These are phyloP conservation scores for Trochalopteron elliotii DNA, from an alignment of 2,113 vertebrate species.

Conservation along the genomic window DNA sequence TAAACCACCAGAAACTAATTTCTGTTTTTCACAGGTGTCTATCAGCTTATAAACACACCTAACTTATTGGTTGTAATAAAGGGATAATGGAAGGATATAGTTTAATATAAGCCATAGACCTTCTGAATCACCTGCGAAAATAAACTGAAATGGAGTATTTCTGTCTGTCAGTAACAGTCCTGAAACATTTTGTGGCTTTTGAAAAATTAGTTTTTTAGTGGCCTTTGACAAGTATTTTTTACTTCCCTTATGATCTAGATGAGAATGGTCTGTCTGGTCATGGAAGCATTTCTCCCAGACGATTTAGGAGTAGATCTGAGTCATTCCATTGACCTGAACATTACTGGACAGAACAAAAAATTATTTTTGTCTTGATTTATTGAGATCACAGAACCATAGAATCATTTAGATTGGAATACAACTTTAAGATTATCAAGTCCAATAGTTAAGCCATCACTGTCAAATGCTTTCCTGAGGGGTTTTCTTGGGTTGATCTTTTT, in stretches of 20 bases:
- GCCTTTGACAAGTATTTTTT: background rate
- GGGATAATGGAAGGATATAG: constrained; percentile 23
- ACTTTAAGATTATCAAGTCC: background rate
- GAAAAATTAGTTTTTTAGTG: constrained; percentile 40
- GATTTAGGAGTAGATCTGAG: background rate
- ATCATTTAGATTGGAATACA: background rate
- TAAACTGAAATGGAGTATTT: constrained; percentile 49
- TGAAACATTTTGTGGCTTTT: constrained; percentile 47
- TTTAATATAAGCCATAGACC: constrained; percentile 8
- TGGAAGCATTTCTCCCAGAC: background rate
- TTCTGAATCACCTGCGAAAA: constrained; percentile 47
- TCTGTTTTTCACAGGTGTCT: constrained; percentile 53
- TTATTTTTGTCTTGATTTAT: background rate
- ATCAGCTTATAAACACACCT: constrained; percentile 49
- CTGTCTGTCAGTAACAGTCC: constrained; percentile 40
- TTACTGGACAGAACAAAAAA: background rate
- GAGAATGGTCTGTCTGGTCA: background rate
- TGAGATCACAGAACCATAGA: background rate
- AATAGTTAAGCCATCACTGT: background rate
- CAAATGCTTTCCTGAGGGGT: background rate
- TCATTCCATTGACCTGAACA: background rate
- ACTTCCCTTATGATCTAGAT: background rate
- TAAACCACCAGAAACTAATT: constrained; percentile 56
- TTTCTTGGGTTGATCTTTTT: background rate
- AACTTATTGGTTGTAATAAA: constrained; percentile 43